Evolutionary conservation across 1,140 invertebrate genomes (phyloP).

Genomic region (Proctacanthus coquilletti): DNA sequence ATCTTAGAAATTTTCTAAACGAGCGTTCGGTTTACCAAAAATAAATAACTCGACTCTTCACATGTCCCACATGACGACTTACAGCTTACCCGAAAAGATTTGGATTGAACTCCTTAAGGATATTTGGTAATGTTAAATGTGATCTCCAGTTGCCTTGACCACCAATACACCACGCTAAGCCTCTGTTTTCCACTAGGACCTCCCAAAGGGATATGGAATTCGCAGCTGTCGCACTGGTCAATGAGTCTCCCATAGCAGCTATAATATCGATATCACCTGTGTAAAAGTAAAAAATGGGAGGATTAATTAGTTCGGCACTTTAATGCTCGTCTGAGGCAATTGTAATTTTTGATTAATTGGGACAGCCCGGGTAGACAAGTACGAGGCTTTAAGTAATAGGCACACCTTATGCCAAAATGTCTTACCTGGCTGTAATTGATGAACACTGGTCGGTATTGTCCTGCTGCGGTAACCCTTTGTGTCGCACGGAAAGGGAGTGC

Average conservation of each 20-base stretch:
- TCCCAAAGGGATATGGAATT: slow-evolving; percentile 27
- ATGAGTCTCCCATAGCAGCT: slow-evolving; percentile 45
- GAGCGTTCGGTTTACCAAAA: no score
- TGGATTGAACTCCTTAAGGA: slow-evolving; percentile 40
- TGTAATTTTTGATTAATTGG: not conserved
- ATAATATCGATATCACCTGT: slow-evolving; percentile 46
- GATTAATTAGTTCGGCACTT: slow-evolving; percentile 30
- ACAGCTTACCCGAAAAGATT: slow-evolving; percentile 33
- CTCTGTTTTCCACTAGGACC: slow-evolving; percentile 28
- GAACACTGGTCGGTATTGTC: slow-evolving; percentile 6
- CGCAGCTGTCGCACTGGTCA: slow-evolving; percentile 40
- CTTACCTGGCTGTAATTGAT: slow-evolving; percentile 6
- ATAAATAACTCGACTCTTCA: no score
- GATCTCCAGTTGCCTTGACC: slow-evolving; percentile 37
- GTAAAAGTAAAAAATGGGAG: slow-evolving; percentile 31
- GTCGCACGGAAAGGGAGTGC: slow-evolving; percentile 3
- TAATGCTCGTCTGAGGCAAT: no score
- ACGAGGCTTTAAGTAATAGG: no score
- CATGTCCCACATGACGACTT: no score
- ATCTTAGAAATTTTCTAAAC: no score
- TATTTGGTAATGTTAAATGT: slow-evolving; percentile 35
- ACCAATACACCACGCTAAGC: slow-evolving; percentile 21
- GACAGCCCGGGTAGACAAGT: no score
- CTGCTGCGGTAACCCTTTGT: slow-evolving; percentile 1
- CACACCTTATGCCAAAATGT: no score